phyloP scores from a whole-genome alignment of 2,888 invertebrate genomes.

The Tenthredo notha region DNA sequence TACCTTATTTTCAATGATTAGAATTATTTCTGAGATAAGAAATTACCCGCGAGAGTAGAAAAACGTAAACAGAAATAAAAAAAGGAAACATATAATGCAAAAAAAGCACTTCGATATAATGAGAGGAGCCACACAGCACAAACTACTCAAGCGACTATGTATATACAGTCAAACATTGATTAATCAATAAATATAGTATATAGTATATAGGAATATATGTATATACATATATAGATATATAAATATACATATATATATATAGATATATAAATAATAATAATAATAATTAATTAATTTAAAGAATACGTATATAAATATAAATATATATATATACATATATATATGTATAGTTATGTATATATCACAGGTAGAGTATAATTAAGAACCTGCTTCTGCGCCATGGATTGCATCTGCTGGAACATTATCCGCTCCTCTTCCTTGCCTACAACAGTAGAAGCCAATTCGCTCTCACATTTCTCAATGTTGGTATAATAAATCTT shows the following conservation, averaged over 20 bases:
- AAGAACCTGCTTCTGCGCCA: conserved; percentile 97
- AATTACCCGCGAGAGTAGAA: background rate
- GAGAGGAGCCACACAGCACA: conserved; percentile 60
- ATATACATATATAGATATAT: conserved; percentile 46
- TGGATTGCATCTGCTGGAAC: conserved; percentile 98
- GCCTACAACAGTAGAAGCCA: conserved; percentile 84
- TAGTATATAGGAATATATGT: conserved; percentile 57
- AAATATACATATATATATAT: conserved; percentile 44
- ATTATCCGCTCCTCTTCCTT: conserved; percentile 97
- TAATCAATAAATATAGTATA: conserved; percentile 46
- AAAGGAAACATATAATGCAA: conserved; percentile 13
- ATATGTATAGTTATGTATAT: conserved; percentile 56
- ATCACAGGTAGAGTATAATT: conserved; percentile 74
- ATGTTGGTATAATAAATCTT: background rate
- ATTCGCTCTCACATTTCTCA: conserved; percentile 54
- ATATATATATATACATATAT: conserved; percentile 48
- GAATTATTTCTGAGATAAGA: background rate
- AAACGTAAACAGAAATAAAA: background rate
- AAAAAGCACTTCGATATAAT: conserved; percentile 39
- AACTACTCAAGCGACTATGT: conserved; percentile 64
- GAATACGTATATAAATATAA: conserved; percentile 23
- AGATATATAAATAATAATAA: conserved; percentile 41
- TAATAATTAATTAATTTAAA: conserved; percentile 12
- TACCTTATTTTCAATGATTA: background rate
- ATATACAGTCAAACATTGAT: conserved; percentile 58